A percentile compares a stretch with the other conserved stretches of the same genome.
phyloP scores from a whole-genome alignment of 2,888 invertebrate species.

The Sepioteuthis lessoniana region DNA sequence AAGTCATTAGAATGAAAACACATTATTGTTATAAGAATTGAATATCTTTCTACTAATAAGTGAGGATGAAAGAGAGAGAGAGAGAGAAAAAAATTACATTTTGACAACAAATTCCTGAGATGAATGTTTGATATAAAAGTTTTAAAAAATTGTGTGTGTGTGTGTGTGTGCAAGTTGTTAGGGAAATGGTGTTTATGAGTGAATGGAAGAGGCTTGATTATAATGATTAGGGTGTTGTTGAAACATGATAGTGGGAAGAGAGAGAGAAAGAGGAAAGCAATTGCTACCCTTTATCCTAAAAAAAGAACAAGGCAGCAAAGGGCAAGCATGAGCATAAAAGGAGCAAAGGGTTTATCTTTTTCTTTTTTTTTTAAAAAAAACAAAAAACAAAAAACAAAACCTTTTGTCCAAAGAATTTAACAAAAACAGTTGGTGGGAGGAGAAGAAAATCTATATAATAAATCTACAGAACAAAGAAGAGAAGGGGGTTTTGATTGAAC shows the following conservation, averaged over 20 bases:
- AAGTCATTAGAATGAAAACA: constrained; percentile 8
- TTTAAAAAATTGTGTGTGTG: neutral
- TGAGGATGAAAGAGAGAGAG: neutral
- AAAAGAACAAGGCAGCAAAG: neutral
- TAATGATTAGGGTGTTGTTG: neutral
- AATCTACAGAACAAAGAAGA: neutral
- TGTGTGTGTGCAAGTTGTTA: neutral
- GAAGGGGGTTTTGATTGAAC: constrained; percentile 33
- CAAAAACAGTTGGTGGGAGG: constrained; percentile 33
- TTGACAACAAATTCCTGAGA: constrained; percentile 33
- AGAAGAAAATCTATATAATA: neutral
- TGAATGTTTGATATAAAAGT: constrained; percentile 33
- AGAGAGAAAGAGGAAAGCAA: neutral
- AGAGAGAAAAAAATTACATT: neutral
- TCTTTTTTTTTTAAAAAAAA: too few relatives aligned
- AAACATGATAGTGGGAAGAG: neutral
- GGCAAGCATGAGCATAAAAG: constrained; percentile 24
- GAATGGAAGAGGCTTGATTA: constrained; percentile 5
- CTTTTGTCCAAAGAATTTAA: neutral
- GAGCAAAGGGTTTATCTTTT: neutral
- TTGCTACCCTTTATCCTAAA: neutral
- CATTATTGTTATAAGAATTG: neutral
- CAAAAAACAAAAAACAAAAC: neutral
- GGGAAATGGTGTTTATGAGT: neutral
- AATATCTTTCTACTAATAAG: neutral